Evolutionary conservation across 2,113 vertebrate genomes (phyloP), one percentile per base, ranked within the genome.

Genomic region (Oreochromis niloticus): DNA sequence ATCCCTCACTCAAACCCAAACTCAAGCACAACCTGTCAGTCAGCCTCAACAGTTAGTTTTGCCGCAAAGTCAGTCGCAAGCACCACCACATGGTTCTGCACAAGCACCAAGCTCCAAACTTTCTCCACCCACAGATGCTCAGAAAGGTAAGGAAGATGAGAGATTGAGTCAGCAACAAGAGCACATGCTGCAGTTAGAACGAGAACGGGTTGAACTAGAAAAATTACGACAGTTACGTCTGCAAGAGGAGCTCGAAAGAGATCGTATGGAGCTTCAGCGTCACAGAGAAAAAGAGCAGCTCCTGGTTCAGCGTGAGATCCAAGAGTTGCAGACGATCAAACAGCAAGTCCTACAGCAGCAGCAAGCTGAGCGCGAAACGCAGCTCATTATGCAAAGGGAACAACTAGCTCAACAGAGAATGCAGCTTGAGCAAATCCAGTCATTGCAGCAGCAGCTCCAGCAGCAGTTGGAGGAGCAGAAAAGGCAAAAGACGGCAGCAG

Each of bases 391-490:
- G 96, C 99, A 99, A 93, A 97, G 98, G 80, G 99, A 99, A 88
- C 99, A 99, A 95, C 95, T 99, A 4, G 99, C 98, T 6, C 99
- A 99, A 90, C 99, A 99, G 92, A 97, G 97, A 86, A 96, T 99
- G 92, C 99, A 99, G 88, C 96, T 99, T 1, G 98, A 99, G 91
- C 98, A 99, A 94, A 99, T 99, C 68, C 99, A 99, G 90, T 97
- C 98, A 80, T 94, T 99, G 75, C 99, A 99, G 91, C 99, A 99
- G 12, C 99, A 99, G 87, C 97, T 99, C 78, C 98, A 99, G 93
- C 98, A 98, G 91, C 99, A 99, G 93, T 94, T 99, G 30, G 98
- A 99, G 83, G 98, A 99, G 80, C 99, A 99, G 93, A 99, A 99
- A 93, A 96, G 98, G 68, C 98, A 98, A 91, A 99, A 99, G 89